Evolutionary conservation across 2,113 vertebrate species (phyloP).

Genomic region (Dinomys branickii): DNA sequence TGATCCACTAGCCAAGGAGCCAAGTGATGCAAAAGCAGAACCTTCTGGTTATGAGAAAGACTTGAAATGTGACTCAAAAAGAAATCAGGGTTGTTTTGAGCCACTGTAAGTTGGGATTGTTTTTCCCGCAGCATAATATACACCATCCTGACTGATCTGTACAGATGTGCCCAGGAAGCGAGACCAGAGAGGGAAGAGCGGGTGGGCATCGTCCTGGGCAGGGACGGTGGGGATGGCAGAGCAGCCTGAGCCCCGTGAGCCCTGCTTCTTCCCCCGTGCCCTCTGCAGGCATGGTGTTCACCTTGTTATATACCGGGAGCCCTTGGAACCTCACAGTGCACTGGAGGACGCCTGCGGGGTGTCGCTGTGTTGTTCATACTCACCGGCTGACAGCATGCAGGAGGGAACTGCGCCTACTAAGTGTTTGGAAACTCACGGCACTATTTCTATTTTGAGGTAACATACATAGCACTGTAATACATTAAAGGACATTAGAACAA

Average conservation of each 20-base stretch:
- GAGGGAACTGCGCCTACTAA: neutral
- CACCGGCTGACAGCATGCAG: neutral
- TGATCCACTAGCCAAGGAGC: neutral
- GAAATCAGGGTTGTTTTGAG: neutral
- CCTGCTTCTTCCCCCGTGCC: neutral
- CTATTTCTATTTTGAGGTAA: neutral
- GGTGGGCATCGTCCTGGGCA: neutral
- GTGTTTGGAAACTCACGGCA: neutral
- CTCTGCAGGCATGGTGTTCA: neutral
- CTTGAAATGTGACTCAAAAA: neutral
- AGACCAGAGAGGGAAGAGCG: neutral
- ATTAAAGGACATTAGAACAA: neutral
- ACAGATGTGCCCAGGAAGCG: neutral
- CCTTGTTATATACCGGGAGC: rapidly evolving
- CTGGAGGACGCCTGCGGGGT: rapidly evolving
- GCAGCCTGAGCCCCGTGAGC: rapidly evolving
- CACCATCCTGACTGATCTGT: neutral
- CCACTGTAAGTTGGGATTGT: neutral
- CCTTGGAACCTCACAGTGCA: neutral
- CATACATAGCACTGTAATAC: neutral
- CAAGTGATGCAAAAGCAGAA: neutral
- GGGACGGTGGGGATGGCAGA: neutral
- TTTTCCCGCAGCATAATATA: neutral
- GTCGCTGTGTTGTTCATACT: neutral
- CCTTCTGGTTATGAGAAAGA: neutral